Base-by-base conservation (phyloP, 2,888 invertebrate species). In the Agriotes lineatus region DNA sequence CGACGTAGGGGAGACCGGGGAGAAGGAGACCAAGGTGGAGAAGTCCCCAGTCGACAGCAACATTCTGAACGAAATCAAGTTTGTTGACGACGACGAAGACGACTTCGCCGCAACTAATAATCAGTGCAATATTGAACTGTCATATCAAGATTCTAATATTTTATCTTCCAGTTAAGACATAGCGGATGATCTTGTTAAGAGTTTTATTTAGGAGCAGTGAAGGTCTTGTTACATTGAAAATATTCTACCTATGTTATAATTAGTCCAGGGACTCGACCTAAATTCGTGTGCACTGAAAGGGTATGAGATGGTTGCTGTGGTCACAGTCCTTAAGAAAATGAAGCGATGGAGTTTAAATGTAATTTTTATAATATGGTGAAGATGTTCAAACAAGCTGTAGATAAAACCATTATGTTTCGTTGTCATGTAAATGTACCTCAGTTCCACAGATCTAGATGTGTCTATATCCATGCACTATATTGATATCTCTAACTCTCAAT, bases 81-180 rank as follows among this genome's bases (percentile, higher is more conserved):
- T 90, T 79, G 93, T 90, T 5, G 93, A 93, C 77, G 92, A 92
- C 33, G 89, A 88, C 73, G 89, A 88, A 74, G 90, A 89, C 0
- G 89, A 89, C 1, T 83, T 57, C 33, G 54, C 45, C 20, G 62
- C 42, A 63, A 76, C 72, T 70, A 81, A 78, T 70, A 79, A 75
- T 60, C 76, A 80, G 80, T 82, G 83, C 82, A 83, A 82, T 81
- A 82, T 78, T 75, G 79, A 81, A 75, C 71, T 76, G 75, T 74
- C 82, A 82, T 83, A 83, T 83, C 83, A 82, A 73, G 81, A 82
- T 77, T 80, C 80, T 50, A 83, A 83, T 80, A 78, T 82, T 75
- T 77, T 82, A 79, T 82, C 82, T 77, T 81, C 81, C 76, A 82
- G 79, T 77, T 81, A 81, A 80, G 33, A 37, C 14, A 48, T 16